Percentiles rank a stretch among this genome's conserved stretches.
Conservation (phyloP, 2,888 invertebrate species). For the Gymnosoma rotundatum region DNA sequence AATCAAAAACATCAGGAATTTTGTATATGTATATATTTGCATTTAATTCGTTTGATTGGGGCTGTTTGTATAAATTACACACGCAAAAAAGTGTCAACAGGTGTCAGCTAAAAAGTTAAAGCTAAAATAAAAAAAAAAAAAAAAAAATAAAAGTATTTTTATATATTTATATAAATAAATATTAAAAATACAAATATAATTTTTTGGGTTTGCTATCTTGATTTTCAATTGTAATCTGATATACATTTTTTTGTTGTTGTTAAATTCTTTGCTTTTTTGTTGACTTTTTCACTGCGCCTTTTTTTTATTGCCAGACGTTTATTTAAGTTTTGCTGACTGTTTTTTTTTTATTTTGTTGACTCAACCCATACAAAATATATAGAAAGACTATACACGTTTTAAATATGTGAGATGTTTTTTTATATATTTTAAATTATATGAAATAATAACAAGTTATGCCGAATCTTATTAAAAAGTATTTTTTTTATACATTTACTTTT, state of each 20-base stretch:
- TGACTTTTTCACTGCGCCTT: neutral
- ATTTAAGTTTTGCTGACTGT: slow-evolving; percentile 31
- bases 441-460: neutral
- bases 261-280: neutral
- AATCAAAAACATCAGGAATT: slow-evolving; percentile 48
- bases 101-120: slow-evolving; percentile 67
- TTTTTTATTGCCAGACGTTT: neutral
- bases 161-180: no score
- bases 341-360: slow-evolving; percentile 1
- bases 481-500: no score
- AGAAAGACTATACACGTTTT: neutral
- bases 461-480: no score
- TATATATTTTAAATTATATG: neutral
- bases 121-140: slow-evolving; percentile 32
- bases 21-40: slow-evolving; percentile 47
- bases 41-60: slow-evolving; percentile 43
- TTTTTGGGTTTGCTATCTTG: neutral
- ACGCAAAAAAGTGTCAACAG: slow-evolving; percentile 70
- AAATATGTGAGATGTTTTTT: neutral
- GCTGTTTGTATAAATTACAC: slow-evolving; percentile 57
- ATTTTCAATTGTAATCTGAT: slow-evolving; percentile 37
- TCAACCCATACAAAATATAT: neutral
- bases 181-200: neutral
- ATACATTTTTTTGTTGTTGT: neutral
- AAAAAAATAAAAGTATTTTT: slow-evolving; percentile 2